Evolutionary conservation across 2,113 vertebrate genomes (phyloP), one percentile per base, ranked within the genome.

Genomic region (Seriola rivoliana): DNA sequence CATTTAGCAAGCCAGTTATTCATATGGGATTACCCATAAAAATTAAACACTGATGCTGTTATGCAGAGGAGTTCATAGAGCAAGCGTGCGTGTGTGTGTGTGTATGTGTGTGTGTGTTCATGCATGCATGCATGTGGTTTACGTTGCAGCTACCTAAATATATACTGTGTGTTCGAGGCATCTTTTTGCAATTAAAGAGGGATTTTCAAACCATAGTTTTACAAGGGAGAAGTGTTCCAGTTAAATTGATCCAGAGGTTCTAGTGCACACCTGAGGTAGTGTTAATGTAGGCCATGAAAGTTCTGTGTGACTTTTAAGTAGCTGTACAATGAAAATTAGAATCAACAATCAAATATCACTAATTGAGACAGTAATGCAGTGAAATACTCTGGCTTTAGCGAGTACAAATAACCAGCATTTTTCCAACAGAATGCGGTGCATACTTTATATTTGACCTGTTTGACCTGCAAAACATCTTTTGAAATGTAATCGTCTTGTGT

Each of bases 231-330:
- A 71, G 23, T 60, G 48, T 79, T 74, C 19, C 21, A 58, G 63
- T 60, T 54, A 3, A 57, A 55, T 57, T 59, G 60, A 62, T 76
- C 48, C 34, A 79, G 77, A 78, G 75, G 73, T 73, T 87, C 64
- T 74, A 73, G 71, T 88, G 86, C 74, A 90, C 78, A 89, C 88
- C 91, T 95, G 94, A 94, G 93, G 94, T 94, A 94, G 93, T 78
- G 87, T 91, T 88, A 85, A 82, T 88, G 66, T 81, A 90, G 90
- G 88, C 88, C 75, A 90, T 85, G 64, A 81, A 55, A 81, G 62
- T 69, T 84, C 40, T 63, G 71, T 65, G 63, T 78, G 44, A 68
- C 50, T 80, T 78, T 74, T 57, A 57, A 44, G 34, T 70, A 75
- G 80, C 59, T 85, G 19, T 70, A 58, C 3, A 46, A n/a, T 42